A percentile compares a stretch with the other conserved stretches of the same genome.
These are phyloP conservation scores for Hippoglossus hippoglossus DNA, from an alignment of 2,797 vertebrate genomes.

Conservation along the genomic window DNA sequence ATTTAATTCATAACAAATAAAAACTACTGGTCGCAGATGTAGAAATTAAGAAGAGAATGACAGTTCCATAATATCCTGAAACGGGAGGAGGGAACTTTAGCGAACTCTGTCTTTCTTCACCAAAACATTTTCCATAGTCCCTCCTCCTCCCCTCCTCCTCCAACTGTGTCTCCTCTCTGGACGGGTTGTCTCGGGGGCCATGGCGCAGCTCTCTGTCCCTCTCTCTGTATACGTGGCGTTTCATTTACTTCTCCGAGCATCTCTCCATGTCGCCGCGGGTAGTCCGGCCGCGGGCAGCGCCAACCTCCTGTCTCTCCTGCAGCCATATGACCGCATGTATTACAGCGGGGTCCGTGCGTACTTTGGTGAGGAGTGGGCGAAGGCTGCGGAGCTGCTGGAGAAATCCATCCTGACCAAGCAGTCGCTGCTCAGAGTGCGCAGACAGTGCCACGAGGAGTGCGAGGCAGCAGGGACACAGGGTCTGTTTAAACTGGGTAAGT, in stretches of 20 bases:
- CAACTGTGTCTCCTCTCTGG: slow-evolving; percentile 44
- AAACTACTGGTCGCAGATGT: too few relatives aligned
- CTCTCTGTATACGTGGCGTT: slow-evolving; percentile 85
- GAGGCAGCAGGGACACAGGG: slow-evolving; percentile 58
- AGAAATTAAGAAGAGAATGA: too few relatives aligned
- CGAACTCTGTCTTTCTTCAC: slow-evolving; percentile 3
- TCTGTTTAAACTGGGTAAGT: slow-evolving; percentile 66
- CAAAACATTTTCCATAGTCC: slow-evolving; percentile 45
- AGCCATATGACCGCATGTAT: slow-evolving; percentile 90
- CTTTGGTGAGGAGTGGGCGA: slow-evolving; percentile 88
- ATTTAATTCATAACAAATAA: too few relatives aligned
- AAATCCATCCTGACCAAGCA: slow-evolving; percentile 86
- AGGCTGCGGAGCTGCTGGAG: slow-evolving; percentile 89
- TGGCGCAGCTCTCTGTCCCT: slow-evolving; percentile 73
- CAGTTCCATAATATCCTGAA: not conserved
- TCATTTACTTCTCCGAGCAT: slow-evolving; percentile 32
- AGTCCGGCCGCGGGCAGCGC: slow-evolving; percentile 38
- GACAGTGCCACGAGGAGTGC: slow-evolving; percentile 85
- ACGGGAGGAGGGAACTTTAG: slow-evolving; percentile 42
- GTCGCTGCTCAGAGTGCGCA: slow-evolving; percentile 78
- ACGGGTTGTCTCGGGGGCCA: slow-evolving; percentile 53
- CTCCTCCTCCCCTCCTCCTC: not conserved
- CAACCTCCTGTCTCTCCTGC: slow-evolving; percentile 64
- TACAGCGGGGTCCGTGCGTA: slow-evolving; percentile 92
- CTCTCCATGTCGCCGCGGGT: slow-evolving; percentile 9